Percentiles rank a stretch among this genome's conserved stretches.
These are phyloP conservation scores for Argynnis bischoffii DNA, from an alignment of 2,888 invertebrate species.

Conservation along the genomic window DNA sequence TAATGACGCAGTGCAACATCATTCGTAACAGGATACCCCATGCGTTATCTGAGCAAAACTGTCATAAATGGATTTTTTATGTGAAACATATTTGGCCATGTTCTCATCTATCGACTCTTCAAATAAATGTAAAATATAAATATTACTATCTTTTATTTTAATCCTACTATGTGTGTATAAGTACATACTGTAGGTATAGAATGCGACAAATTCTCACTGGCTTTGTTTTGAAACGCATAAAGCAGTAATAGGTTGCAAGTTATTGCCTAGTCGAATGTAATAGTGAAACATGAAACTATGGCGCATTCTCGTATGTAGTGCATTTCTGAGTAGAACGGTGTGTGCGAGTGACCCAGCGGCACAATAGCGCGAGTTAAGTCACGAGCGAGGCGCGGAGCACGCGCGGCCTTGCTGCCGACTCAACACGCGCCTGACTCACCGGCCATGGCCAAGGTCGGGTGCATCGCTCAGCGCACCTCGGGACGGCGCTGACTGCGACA, in stretches of 20 bases:
- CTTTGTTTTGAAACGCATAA: neutral
- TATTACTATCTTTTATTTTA: too few species aligned
- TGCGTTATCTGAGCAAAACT: neutral
- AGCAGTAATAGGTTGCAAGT: conserved; percentile 11
- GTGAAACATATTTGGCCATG: conserved; percentile 3
- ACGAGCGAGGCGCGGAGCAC: conserved; percentile 34
- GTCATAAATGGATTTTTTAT: neutral
- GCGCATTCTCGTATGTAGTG: conserved; percentile 32
- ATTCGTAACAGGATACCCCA: neutral
- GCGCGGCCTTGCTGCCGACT: conserved; percentile 40
- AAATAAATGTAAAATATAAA: too few species aligned
- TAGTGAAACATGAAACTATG: conserved; percentile 29
- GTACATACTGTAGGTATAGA: neutral
- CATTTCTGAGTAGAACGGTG: conserved; percentile 24
- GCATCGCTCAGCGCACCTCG: conserved; percentile 27
- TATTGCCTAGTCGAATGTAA: conserved; percentile 11
- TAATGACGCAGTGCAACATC: neutral
- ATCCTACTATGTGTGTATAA: neutral
- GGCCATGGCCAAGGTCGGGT: conserved; percentile 53
- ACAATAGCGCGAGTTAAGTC: conserved; percentile 29
- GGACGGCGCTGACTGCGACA: conserved; percentile 20
- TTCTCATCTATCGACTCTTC: neutral
- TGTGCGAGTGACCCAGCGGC: conserved; percentile 30
- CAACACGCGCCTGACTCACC: conserved; percentile 36
- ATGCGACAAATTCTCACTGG: neutral